Evolutionary conservation across 1,140 invertebrate species (phyloP).

Genomic region (Zaprionus ornatus): DNA sequence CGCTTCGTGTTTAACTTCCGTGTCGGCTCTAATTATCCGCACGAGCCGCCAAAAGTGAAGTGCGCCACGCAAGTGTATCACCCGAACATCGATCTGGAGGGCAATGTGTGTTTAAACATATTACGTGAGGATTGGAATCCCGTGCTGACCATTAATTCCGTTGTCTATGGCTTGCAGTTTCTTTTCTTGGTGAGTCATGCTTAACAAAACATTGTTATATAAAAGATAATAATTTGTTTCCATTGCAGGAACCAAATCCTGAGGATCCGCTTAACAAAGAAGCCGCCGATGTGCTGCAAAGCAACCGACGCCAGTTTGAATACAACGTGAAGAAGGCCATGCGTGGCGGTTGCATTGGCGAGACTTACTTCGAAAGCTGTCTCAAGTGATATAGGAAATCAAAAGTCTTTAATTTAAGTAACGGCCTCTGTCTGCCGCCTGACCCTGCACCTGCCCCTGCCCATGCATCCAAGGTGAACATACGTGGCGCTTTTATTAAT

Average conservation of each 20-base stretch:
- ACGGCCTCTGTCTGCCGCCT: slow-evolving; percentile 38
- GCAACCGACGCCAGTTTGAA: slow-evolving; percentile 96
- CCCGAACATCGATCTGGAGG: slow-evolving; percentile 97
- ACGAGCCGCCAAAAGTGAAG: slow-evolving; percentile 98
- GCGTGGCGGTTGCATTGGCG: slow-evolving; percentile 96
- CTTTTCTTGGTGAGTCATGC: slow-evolving; percentile 93
- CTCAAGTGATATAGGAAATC: slow-evolving; percentile 92
- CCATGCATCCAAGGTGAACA: slow-evolving; percentile 5
- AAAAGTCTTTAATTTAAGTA: slow-evolving; percentile 82
- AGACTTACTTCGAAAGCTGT: slow-evolving; percentile 97
- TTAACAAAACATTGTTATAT: neutral
- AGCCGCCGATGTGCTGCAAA: slow-evolving; percentile 98
- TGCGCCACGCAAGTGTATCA: slow-evolving; percentile 97
- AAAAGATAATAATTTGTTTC: neutral
- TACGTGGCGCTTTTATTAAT: slow-evolving; percentile 63
- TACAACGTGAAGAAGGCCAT: slow-evolving; percentile 98
- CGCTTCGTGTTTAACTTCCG: slow-evolving; percentile 98
- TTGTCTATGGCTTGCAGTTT: slow-evolving; percentile 99
- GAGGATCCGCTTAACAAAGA: slow-evolving; percentile 99
- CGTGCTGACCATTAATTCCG: slow-evolving; percentile 98
- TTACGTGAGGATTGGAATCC: slow-evolving; percentile 99
- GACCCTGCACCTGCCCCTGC: slow-evolving; percentile 41
- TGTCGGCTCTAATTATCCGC: slow-evolving; percentile 98
- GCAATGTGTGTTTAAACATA: slow-evolving; percentile 97
- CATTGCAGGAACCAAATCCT: slow-evolving; percentile 95